A percentile compares a stretch with the other conserved stretches of the same genome.
Conservation (phyloP, 2,888 invertebrate genomes). For the Lacanobia oleracea region DNA sequence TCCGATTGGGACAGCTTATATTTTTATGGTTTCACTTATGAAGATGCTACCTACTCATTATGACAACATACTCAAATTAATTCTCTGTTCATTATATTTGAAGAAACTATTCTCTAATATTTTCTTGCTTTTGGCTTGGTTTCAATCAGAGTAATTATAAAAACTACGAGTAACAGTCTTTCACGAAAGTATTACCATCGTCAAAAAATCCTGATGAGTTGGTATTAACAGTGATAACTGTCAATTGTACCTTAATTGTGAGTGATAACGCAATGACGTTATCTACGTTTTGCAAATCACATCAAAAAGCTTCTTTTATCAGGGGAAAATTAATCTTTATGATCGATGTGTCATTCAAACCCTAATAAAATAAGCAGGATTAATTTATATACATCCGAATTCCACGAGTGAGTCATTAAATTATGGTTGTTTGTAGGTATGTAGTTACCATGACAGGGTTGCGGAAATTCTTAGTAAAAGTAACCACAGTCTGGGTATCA, state of each 20-base stretch:
- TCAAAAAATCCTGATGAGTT: neutral
- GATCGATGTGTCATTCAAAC: neutral
- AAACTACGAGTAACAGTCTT: neutral
- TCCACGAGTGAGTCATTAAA: neutral
- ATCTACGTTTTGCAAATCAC: constrained; percentile 10
- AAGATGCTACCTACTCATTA: too few relatives aligned
- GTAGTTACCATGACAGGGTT: too few relatives aligned
- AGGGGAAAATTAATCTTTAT: constrained; percentile 13
- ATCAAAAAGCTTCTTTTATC: constrained; percentile 3
- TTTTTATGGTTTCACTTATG: too few relatives aligned
- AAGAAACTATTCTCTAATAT: too few relatives aligned
- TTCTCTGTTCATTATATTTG: too few relatives aligned
- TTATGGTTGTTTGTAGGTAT: neutral
- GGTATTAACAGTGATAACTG: neutral
- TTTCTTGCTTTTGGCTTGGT: too few relatives aligned
- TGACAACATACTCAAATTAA: too few relatives aligned
- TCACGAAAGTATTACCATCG: neutral
- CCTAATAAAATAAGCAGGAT: neutral
- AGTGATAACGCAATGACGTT: constrained; percentile 16
- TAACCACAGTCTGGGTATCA: too few relatives aligned
- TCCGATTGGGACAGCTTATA: too few relatives aligned
- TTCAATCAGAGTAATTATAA: neutral
- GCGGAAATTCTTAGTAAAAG: too few relatives aligned
- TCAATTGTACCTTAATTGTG: neutral
- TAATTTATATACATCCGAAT: neutral